phyloP scores from a whole-genome alignment of 2,797 vertebrate genomes.

The Meriones psammophilus region DNA sequence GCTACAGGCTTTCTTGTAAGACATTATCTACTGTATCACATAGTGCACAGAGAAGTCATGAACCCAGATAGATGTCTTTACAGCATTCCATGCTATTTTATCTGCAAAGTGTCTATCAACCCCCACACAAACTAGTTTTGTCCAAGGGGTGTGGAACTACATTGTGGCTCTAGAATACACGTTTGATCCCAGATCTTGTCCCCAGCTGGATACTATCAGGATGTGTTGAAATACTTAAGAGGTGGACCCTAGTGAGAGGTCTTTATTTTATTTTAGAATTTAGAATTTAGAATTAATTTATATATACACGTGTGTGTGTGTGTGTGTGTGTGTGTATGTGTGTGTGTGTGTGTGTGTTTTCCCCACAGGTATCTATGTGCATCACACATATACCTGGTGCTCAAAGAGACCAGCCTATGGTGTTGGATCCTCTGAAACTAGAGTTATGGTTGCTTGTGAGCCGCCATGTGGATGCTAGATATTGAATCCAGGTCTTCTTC shows the following conservation, averaged over 20 bases:
- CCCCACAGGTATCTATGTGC: not conserved
- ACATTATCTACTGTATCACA: not conserved
- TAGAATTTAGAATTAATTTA: not conserved
- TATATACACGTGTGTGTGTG: not conserved
- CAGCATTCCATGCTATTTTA: not conserved
- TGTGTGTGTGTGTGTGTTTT: not conserved
- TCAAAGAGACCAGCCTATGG: not conserved
- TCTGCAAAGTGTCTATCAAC: not conserved
- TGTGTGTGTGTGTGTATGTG: not conserved
- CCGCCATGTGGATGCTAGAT: not conserved
- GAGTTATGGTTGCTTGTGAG: not conserved
- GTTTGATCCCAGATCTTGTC: not conserved
- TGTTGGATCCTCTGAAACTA: not conserved
- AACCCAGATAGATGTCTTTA: not conserved
- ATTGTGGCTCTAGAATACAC: not conserved
- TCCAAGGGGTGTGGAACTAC: not conserved
- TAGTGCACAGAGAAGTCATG: not conserved
- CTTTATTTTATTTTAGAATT: not conserved
- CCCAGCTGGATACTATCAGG: not conserved
- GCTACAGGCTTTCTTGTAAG: not conserved
- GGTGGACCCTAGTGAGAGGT: not conserved
- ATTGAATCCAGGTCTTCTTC: not conserved
- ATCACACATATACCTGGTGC: not conserved
- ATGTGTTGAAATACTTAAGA: not conserved
- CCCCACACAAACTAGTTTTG: not conserved